Evolutionary conservation across 2,797 vertebrate species (phyloP).

Genomic region (Potorous gilbertii): DNA sequence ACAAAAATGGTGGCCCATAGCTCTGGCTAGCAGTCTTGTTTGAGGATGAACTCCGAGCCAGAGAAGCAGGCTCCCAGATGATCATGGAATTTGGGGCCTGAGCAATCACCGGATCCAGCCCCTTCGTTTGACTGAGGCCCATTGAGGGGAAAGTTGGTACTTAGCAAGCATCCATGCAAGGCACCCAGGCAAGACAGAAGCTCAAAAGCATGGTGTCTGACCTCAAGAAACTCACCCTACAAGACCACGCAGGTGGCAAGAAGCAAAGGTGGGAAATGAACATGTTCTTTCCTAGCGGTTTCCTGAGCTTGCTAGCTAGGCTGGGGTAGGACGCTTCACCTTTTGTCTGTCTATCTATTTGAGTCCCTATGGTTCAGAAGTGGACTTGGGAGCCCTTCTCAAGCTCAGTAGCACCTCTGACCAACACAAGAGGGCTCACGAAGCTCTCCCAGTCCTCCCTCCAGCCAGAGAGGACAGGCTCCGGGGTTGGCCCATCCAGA

Average conservation of each 20-base stretch:
- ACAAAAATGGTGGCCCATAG: neutral
- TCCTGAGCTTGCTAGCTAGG: neutral
- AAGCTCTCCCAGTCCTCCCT: too few relatives aligned
- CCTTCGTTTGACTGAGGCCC: neutral
- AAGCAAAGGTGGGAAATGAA: neutral
- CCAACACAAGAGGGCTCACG: accelerated
- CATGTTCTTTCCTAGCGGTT: neutral
- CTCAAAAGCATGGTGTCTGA: neutral
- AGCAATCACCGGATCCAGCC: neutral
- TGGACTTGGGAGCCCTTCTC: neutral
- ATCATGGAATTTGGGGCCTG: neutral
- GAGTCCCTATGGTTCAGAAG: neutral
- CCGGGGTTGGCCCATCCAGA: neutral
- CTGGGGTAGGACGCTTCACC: accelerated
- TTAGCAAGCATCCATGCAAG: too few relatives aligned
- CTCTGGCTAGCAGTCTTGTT: neutral
- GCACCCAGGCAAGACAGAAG: neutral
- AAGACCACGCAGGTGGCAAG: neutral
- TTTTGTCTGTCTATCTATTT: neutral
- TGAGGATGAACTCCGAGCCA: neutral
- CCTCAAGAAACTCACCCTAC: neutral
- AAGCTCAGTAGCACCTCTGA: accelerated
- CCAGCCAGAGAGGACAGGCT: neutral
- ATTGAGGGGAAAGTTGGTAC: neutral
- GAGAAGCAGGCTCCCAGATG: neutral